These are phyloP conservation scores for Himalopsyche japonica DNA, from an alignment of 2,888 invertebrate species.

Conservation along the genomic window DNA sequence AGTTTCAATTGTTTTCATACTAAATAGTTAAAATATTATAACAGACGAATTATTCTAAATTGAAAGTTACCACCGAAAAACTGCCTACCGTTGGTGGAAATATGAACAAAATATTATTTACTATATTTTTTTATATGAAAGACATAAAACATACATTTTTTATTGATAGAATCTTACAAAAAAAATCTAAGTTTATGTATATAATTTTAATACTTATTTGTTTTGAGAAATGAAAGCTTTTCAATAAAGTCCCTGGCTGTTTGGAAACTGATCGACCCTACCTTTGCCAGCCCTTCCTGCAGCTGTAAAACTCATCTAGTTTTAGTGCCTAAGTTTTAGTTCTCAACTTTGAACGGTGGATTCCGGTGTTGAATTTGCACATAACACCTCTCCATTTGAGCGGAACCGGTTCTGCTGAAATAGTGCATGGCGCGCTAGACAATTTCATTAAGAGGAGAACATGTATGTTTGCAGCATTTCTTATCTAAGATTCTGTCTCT, in stretches of 20 bases:
- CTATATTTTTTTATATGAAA: too few species aligned
- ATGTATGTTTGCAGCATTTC: background rate
- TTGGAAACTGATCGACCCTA: background rate
- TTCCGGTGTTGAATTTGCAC: background rate
- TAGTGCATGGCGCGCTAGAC: background rate
- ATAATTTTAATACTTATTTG: too few species aligned
- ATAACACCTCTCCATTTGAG: background rate
- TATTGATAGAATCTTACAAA: too few species aligned
- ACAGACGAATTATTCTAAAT: too few species aligned
- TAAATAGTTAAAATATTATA: too few species aligned
- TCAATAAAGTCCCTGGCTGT: background rate
- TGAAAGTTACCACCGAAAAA: too few species aligned
- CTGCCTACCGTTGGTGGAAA: too few species aligned
- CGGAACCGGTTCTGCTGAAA: background rate
- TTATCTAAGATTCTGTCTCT: background rate
- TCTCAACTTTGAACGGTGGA: background rate
- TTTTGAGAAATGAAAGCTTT: background rate
- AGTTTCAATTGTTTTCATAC: too few species aligned
- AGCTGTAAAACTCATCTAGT: background rate
- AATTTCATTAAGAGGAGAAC: background rate
- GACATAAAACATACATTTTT: too few species aligned
- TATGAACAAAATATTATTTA: too few species aligned
- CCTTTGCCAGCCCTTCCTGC: background rate
- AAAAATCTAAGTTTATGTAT: too few species aligned
- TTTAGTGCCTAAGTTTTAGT: background rate